Conservation (phyloP, 2,797 vertebrate species). For the Cichlasoma orientale region DNA sequence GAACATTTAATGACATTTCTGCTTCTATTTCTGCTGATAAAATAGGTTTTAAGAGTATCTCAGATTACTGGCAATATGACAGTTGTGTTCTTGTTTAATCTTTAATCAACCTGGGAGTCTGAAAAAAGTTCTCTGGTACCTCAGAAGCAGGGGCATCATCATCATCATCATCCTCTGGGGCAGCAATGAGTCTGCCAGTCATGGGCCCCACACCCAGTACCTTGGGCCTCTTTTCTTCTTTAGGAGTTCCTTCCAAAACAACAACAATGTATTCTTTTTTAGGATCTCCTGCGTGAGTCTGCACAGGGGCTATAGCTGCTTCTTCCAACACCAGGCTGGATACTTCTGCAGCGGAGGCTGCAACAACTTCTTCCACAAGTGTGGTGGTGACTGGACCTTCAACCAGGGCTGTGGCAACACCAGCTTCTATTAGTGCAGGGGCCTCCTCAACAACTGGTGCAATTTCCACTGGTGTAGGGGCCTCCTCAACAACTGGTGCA, state of each 20-base stretch:
- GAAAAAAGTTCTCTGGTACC: conserved; percentile 56
- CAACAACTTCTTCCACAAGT: conserved; percentile 31
- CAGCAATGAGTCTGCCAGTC: conserved; percentile 73
- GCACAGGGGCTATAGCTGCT: conserved; percentile 13
- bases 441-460: conserved; percentile 8
- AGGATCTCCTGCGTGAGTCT: conserved; percentile 30
- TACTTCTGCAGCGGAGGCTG: not conserved
- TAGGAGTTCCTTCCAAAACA: conserved; percentile 75
- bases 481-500: not conserved
- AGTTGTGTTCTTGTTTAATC: not conserved
- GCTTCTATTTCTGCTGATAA: not conserved
- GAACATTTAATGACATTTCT: not conserved
- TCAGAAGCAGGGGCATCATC: conserved; percentile 51
- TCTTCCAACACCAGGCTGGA: conserved; percentile 14
- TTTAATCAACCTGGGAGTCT: not conserved
- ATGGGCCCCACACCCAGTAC: conserved; percentile 75
- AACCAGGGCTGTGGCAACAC: not conserved
- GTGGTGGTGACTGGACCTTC: conserved; percentile 20
- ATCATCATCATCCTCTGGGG: conserved; percentile 61
- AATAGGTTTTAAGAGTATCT: not conserved
- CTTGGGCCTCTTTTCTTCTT: conserved; percentile 70
- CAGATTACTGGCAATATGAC: not conserved
- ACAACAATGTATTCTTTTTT: conserved; percentile 77
- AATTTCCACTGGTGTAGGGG: not conserved
- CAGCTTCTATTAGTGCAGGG: not conserved